These are phyloP conservation scores for Parazoanthus atlanticus DNA, from an alignment of 92 coral and sea anemone species.

Conservation along the genomic window DNA sequence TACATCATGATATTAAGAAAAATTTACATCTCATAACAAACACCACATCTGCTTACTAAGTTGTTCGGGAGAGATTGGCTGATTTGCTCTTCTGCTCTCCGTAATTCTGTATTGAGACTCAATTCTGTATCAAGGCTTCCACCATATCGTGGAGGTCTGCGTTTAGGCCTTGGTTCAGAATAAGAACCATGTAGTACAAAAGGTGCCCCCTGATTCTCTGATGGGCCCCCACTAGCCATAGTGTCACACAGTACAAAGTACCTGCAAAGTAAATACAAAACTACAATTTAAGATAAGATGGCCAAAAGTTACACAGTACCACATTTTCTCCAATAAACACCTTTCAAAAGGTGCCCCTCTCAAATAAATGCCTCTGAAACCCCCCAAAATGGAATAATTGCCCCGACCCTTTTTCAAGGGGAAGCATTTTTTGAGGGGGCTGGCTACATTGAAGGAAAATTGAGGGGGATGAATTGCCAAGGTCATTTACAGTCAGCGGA, in stretches of 20 bases:
- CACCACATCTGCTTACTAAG: conserved; percentile 61
- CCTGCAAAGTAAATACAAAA: conserved; percentile 23
- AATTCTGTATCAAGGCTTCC: conserved; percentile 88
- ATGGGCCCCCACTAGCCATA: conserved; percentile 91
- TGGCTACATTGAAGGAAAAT: too few species aligned
- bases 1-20: background rate
- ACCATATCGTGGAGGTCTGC: conserved; percentile 86
- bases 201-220: conserved; percentile 70
- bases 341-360: too few species aligned
- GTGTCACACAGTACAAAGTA: conserved; percentile 41
- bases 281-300: background rate
- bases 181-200: conserved; percentile 54
- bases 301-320: too few species aligned
- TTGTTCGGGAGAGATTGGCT: conserved; percentile 89
- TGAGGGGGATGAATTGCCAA: too few species aligned
- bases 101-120: conserved; percentile 85
- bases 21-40: background rate
- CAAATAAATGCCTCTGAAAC: too few species aligned
- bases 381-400: too few species aligned
- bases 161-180: conserved; percentile 86
- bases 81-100: conserved; percentile 79
- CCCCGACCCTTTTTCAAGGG: too few species aligned
- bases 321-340: too few species aligned
- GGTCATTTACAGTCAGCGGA: too few species aligned
- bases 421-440: too few species aligned